Evolutionary conservation across 2,888 invertebrate genomes (phyloP).

Genomic region (Nymphalis c-album): DNA sequence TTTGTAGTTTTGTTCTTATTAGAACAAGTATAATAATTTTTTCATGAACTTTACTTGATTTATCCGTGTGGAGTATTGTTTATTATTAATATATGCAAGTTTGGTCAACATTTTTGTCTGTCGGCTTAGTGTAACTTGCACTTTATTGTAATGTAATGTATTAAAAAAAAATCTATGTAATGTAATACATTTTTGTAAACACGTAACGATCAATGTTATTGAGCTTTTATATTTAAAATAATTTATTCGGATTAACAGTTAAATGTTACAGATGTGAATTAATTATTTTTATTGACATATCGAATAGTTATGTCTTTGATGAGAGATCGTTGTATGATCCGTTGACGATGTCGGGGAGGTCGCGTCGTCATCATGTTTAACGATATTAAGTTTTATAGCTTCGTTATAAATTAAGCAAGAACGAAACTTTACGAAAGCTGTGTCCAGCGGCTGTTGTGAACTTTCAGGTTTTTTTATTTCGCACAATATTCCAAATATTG

Average conservation of each 20-base stretch:
- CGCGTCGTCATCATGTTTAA: background rate
- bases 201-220: constrained; percentile 4
- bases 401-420: constrained; percentile 13
- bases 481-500: constrained; percentile 10
- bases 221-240: constrained; percentile 25
- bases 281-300: constrained; percentile 20
- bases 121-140: constrained; percentile 11
- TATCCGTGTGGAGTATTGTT: background rate
- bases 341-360: too few relatives aligned
- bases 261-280: constrained; percentile 13
- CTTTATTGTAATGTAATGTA: constrained; percentile 17
- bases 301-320: background rate
- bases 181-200: constrained; percentile 13
- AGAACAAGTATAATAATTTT: background rate
- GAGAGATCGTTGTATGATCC: background rate
- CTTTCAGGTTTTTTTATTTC: constrained; percentile 14
- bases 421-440: too few relatives aligned
- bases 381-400: constrained; percentile 9
- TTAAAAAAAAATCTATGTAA: background rate
- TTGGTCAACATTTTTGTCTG: background rate
- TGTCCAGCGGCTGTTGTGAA: constrained; percentile 16
- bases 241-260: constrained; percentile 24
- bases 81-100: constrained; percentile 1
- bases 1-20: background rate
- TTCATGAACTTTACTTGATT: too few relatives aligned